Evolutionary conservation across 2,888 invertebrate genomes (phyloP).

Genomic region (Nymphalis polychloros): DNA sequence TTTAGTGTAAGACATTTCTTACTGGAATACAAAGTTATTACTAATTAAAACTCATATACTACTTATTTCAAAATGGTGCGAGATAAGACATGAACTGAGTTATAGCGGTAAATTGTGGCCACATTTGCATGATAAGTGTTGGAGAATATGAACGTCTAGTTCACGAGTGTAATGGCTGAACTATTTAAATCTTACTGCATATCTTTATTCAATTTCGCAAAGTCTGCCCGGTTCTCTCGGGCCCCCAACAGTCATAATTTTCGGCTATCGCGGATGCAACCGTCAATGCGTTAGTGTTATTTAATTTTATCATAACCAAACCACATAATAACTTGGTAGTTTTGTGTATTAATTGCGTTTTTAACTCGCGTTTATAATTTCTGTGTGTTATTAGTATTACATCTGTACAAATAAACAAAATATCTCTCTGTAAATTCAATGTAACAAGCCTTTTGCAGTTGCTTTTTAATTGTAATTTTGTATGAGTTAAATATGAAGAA

Average conservation of each 20-base stretch:
- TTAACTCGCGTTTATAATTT: too few species aligned
- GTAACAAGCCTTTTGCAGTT: too few species aligned
- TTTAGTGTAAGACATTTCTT: neutral
- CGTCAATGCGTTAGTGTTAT: neutral
- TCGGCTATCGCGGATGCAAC: constrained; percentile 30
- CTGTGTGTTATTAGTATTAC: too few species aligned
- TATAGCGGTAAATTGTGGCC: constrained; percentile 28
- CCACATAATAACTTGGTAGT: neutral
- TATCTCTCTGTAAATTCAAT: too few species aligned
- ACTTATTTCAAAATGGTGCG: constrained; percentile 16
- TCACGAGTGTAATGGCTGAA: constrained; percentile 58
- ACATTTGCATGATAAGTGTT: constrained; percentile 62
- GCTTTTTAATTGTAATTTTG: too few species aligned
- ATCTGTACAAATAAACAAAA: too few species aligned
- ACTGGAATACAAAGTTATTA: neutral
- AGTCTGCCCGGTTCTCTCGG: constrained; percentile 38
- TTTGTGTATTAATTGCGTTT: too few species aligned
- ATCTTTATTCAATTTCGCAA: constrained; percentile 66
- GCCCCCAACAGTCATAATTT: constrained; percentile 49
- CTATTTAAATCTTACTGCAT: constrained; percentile 67
- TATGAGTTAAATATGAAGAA: too few species aligned
- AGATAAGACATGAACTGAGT: constrained; percentile 30
- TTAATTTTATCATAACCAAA: neutral
- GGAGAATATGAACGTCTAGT: constrained; percentile 50
- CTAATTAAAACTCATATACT: constrained; percentile 12